Percentiles rank a stretch among this genome's conserved stretches.
Conservation (phyloP, 2,888 invertebrate genomes). For the Lithophane semibrunnea region DNA sequence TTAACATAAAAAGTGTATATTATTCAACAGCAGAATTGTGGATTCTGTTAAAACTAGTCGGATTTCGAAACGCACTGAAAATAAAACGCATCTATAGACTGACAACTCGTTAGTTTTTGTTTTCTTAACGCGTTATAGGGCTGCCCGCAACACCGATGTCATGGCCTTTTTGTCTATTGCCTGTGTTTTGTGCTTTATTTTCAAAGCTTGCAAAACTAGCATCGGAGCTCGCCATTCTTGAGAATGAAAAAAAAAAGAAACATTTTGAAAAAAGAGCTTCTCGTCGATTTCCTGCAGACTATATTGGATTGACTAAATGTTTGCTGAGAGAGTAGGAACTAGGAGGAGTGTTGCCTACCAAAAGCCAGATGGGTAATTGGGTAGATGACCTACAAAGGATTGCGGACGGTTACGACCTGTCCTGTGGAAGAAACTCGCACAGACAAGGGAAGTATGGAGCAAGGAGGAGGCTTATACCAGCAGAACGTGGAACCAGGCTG, state of each 20-base stretch:
- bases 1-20: conserved; percentile 4
- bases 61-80: conserved; percentile 63
- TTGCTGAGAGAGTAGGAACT: neutral
- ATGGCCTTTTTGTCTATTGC: conserved; percentile 6
- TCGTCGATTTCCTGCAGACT: neutral
- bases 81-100: conserved; percentile 54
- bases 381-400: neutral
- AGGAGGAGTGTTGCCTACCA: neutral
- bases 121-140: conserved; percentile 37
- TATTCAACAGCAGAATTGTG: conserved; percentile 11
- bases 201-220: neutral
- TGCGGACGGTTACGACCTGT: neutral
- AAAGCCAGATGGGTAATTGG: neutral
- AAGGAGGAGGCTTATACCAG: neutral
- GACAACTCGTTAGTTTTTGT: conserved; percentile 42
- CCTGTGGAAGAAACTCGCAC: neutral
- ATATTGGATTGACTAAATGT: neutral
- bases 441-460: neutral
- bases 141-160: conserved; percentile 2
- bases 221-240: neutral
- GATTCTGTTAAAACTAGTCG: conserved; percentile 24
- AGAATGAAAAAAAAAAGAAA: neutral
- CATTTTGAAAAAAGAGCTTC: neutral
- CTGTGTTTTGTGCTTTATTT: neutral
- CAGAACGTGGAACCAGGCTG: neutral